Evolutionary conservation across 2,888 invertebrate genomes (phyloP).

Genomic region (Autographa gamma): DNA sequence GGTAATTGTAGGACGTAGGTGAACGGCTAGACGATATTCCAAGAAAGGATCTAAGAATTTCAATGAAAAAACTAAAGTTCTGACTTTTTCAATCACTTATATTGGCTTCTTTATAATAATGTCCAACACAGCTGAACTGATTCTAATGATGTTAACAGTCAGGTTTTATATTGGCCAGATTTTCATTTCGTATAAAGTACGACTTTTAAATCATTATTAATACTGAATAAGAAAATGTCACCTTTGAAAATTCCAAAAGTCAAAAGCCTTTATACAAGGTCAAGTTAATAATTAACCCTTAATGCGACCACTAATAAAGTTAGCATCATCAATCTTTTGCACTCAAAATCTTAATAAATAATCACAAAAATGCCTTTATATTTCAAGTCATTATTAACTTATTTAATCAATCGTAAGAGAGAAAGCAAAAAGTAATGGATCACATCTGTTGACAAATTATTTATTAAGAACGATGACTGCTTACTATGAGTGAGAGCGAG

Average conservation of each 20-base stretch:
- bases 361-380: background rate
- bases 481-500: too few species aligned
- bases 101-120: too few species aligned
- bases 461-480: constrained; percentile 26
- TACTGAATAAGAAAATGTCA: background rate
- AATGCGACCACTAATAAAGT: background rate
- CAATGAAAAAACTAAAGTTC: too few species aligned
- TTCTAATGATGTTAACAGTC: too few species aligned
- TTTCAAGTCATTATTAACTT: constrained; percentile 2
- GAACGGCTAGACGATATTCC: too few species aligned
- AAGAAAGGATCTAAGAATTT: too few species aligned
- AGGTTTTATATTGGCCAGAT: too few species aligned
- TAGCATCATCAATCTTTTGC: constrained; percentile 1
- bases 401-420: constrained; percentile 44
- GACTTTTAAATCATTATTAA: background rate
- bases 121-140: too few species aligned
- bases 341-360: background rate
- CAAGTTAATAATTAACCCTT: background rate
- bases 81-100: too few species aligned
- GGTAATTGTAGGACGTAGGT: too few species aligned
- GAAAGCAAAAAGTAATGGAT: constrained; percentile 45
- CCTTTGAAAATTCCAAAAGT: background rate
- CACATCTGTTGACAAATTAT: constrained; percentile 50
- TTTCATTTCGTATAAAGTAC: too few species aligned
- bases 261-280: constrained; percentile 1